Base-by-base conservation (phyloP, 2,113 vertebrate species). In the Prunella fulvescens region DNA sequence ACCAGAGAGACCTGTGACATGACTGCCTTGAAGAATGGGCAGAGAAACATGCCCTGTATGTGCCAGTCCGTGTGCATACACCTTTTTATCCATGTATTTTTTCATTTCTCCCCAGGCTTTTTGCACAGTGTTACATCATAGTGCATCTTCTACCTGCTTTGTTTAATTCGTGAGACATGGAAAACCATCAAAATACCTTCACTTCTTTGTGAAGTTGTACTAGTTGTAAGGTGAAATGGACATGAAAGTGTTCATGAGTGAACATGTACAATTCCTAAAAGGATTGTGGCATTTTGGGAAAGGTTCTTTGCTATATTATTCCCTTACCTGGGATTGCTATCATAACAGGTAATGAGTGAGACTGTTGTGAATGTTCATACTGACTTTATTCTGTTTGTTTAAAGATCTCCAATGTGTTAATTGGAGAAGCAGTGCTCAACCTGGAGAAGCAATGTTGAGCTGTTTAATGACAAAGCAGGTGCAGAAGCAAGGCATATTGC, bases 61-160 rank as follows among this genome's bases (percentile, higher is more conserved):
- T 3, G 2, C 37, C n/a, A 14, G 18, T 45, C 26, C 1, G 0
- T 33, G 19, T 33, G 14, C 1, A 0, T 37, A 3, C 14, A 50
- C 33, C 15, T 73, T 71, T 48, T 58, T n/a, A 29, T 15, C 64
- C 29, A 3, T 51, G 7, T 11, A 3, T 7, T 45, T 37, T 70
- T 51, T 79, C 4, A 26, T 73, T 88, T n/a, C 19, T 79, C 19
- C 5, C 14, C 16, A 61, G 7, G 14, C 16, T 65, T 86, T 86
- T 77, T 42, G n/a, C 70, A 45, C 54, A 73, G 9, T 51, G 33
- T 57, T 44, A 3, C 2, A 28, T 40, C 14, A 19, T 6, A 62
- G 39, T 24, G 16, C 13, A 42, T 61, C 28, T 66, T 54, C 69
- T 81, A 11, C 13, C 9, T 33, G 17, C 35, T 60, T 72, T 35